phyloP scores from a whole-genome alignment of 2,888 invertebrate genomes.

The Melanargia galathea region DNA sequence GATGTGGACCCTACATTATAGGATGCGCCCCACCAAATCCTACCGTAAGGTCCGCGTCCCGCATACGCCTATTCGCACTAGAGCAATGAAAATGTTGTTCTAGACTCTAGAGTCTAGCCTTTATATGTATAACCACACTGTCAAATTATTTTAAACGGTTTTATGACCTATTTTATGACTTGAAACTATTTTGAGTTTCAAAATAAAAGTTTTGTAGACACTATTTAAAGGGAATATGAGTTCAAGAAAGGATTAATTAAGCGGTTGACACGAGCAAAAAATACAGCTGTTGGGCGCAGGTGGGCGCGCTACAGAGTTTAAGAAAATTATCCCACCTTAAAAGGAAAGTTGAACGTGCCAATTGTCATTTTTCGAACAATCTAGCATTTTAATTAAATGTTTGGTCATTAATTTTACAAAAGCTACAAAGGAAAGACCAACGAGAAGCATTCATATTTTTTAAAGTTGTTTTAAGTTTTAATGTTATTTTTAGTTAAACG shows the following conservation, averaged over 20 bases:
- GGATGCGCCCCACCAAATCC: no score
- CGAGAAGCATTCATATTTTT: neutral
- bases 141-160: neutral
- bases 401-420: slow-evolving; percentile 3
- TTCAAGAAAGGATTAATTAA: slow-evolving; percentile 33
- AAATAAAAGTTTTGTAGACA: slow-evolving; percentile 1
- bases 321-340: slow-evolving; percentile 36
- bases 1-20: no score
- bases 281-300: slow-evolving; percentile 44
- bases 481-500: neutral
- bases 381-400: slow-evolving; percentile 18
- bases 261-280: slow-evolving; percentile 31
- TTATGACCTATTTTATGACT: neutral
- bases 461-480: neutral
- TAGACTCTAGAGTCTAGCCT: no score
- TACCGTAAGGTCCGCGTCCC: no score
- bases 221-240: slow-evolving; percentile 17
- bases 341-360: slow-evolving; percentile 27
- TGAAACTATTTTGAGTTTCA: neutral
- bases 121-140: no score
- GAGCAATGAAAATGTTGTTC: no score
- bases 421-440: neutral
- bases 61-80: no score
- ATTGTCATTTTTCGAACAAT: slow-evolving; percentile 28
- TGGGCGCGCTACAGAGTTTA: slow-evolving; percentile 31